phyloP scores from a whole-genome alignment of 2,113 vertebrate species.

The Heterotis niloticus region DNA sequence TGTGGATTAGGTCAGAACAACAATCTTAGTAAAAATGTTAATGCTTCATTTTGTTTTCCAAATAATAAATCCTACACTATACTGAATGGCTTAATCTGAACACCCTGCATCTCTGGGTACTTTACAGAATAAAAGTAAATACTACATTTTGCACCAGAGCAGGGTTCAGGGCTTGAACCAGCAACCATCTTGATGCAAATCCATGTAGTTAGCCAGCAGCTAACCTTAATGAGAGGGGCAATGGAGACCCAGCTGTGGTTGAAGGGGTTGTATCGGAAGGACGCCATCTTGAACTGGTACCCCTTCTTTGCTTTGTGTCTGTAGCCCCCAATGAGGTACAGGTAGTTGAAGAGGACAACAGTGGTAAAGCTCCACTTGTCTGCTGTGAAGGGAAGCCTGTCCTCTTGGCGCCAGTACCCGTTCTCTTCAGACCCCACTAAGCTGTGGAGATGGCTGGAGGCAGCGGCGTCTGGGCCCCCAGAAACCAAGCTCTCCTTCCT shows the following conservation, averaged over 20 bases:
- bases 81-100: too few species aligned
- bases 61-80: too few species aligned
- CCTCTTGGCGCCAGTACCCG: conserved; percentile 47
- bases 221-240: conserved; percentile 64
- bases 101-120: too few species aligned
- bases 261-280: conserved; percentile 68
- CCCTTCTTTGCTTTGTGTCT: conserved; percentile 52
- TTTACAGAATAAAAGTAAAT: too few species aligned
- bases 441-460: conserved; percentile 48
- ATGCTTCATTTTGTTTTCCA: too few species aligned
- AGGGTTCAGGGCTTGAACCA: too few species aligned
- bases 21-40: too few species aligned
- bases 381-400: conserved; percentile 63
- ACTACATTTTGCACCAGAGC: too few species aligned
- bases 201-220: too few species aligned
- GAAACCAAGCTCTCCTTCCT: conserved; percentile 67
- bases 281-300: conserved; percentile 67
- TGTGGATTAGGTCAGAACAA: too few species aligned
- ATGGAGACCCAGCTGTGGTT: conserved; percentile 56
- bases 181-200: too few species aligned
- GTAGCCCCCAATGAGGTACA: conserved; percentile 68
- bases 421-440: conserved; percentile 43
- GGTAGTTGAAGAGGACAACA: conserved; percentile 67
- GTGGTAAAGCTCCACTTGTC: conserved; percentile 75
- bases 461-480: conserved; percentile 47